Percentiles rank a stretch among this genome's conserved stretches.
phyloP scores from a whole-genome alignment of 2,113 vertebrate species.

The Platysternon megacephalum region DNA sequence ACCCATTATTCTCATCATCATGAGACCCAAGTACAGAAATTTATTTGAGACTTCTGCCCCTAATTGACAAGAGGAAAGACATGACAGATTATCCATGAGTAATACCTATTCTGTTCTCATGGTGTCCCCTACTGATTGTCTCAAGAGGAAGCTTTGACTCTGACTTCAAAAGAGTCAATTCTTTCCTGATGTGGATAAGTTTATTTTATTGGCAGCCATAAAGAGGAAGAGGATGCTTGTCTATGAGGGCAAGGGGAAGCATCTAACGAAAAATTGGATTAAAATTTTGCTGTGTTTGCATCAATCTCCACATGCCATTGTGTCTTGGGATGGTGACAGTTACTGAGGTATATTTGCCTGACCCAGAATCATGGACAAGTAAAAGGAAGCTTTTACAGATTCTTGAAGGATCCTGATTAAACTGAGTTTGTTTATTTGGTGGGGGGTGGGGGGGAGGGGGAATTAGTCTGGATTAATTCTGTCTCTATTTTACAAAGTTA shows the following conservation, averaged over 20 bases:
- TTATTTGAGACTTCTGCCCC: not conserved
- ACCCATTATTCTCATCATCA: not conserved
- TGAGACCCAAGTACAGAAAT: rapidly evolving
- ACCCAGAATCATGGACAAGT: not conserved
- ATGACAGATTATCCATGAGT: not conserved
- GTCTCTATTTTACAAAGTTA: not conserved
- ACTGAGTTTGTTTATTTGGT: not conserved
- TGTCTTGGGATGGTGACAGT: not conserved
- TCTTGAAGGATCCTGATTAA: not conserved
- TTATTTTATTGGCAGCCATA: not conserved
- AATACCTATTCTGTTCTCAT: not conserved
- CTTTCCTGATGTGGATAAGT: not conserved
- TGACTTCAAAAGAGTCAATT: not conserved
- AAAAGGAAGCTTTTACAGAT: not conserved
- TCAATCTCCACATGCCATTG: not conserved
- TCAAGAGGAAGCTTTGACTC: not conserved
- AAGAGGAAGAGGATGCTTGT: not conserved
- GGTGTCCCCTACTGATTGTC: not conserved
- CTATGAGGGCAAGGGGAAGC: conserved; percentile 12
- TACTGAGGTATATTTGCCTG: not conserved
- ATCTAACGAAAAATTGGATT: not conserved
- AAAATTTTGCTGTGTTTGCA: not conserved
- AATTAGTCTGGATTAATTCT: not conserved
- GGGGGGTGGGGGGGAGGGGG: too few species aligned
- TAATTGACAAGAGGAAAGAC: not conserved